phyloP scores from a whole-genome alignment of 2,797 vertebrate species.

The Oceanodroma leucorhoa region DNA sequence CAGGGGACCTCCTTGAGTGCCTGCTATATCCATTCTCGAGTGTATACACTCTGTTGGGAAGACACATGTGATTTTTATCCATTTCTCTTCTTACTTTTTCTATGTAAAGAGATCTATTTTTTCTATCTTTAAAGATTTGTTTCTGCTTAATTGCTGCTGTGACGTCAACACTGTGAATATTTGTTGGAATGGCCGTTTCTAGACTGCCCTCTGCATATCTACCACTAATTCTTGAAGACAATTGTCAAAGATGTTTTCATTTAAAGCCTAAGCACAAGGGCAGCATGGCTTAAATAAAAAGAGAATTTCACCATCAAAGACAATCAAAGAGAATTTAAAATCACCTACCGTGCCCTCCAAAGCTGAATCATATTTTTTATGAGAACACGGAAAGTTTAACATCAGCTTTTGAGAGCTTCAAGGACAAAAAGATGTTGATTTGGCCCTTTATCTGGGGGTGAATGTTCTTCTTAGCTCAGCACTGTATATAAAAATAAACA shows the following conservation, averaged over 20 bases:
- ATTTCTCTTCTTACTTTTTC: background rate
- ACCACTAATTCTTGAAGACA: background rate
- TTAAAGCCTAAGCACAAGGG: background rate
- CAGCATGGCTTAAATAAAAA: background rate
- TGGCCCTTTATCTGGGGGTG: background rate
- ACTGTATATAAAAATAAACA: background rate
- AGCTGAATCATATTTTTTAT: background rate
- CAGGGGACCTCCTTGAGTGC: background rate
- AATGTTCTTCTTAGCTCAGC: constrained; percentile 11
- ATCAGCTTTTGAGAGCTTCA: background rate
- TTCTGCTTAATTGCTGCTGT: background rate
- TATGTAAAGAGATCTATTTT: background rate
- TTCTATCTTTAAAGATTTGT: background rate
- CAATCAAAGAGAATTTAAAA: constrained; percentile 46
- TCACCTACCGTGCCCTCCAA: background rate
- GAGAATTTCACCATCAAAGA: constrained; percentile 24
- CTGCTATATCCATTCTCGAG: background rate
- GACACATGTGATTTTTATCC: background rate
- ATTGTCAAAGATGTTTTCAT: background rate
- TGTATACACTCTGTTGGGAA: background rate
- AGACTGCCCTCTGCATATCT: background rate
- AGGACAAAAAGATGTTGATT: constrained; percentile 30
- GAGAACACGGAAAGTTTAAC: background rate
- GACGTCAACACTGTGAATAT: background rate
- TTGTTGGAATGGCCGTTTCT: background rate